Base-by-base conservation (phyloP, 2,888 invertebrate genomes). In the Resseliella maxima region DNA sequence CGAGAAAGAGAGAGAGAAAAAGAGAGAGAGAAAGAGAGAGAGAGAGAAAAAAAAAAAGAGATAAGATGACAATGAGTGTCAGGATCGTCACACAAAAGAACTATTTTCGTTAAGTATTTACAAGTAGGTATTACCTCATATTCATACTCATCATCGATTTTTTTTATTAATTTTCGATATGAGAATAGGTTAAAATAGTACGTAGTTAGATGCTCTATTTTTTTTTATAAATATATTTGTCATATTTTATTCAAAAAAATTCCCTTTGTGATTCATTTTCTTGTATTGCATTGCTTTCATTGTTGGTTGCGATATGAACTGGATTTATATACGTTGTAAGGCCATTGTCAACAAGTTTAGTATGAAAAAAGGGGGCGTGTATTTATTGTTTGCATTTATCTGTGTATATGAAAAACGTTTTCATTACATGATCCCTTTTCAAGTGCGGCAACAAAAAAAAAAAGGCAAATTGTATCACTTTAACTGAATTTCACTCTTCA, bases 401-500 rank as follows among this genome's bases (percentile, higher is more conserved):
- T 72, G 12, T 31, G 59, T 59, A 35, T 72, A 72, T 15, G 72
- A 2, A 35, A 72, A 72, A 72, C 31, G 72, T 35, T 72, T 35
- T 72, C 72, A 35, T 72, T 72, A 15, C 72, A 72, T 1, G 72
- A 72, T 72, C 72, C 72, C 72, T 72, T 72, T 72, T 72, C 72
- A 18, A 18, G 27, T 72, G 72, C 72, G 72, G 31, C 31, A 2
- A 12, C 41, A 41, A 8, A 41, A 12, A 41, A 72, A 72, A 72
- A 72, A 35, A 72, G 72, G 72, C 31, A 72, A 72, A 72, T 72
- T 72, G 72, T 72, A 72, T 72, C 72, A 72, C 72, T 72, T 72
- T 72, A 72, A 72, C 72, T 72, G 72, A 72, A 72, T 72, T 72
- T 72, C 72, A 72, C 72, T 72, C 72, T 72, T 72, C 46, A 50